Evolutionary conservation across 1,140 invertebrate genomes (phyloP), one percentile per base, ranked within the genome.

Genomic region (Lepidurus apus): DNA sequence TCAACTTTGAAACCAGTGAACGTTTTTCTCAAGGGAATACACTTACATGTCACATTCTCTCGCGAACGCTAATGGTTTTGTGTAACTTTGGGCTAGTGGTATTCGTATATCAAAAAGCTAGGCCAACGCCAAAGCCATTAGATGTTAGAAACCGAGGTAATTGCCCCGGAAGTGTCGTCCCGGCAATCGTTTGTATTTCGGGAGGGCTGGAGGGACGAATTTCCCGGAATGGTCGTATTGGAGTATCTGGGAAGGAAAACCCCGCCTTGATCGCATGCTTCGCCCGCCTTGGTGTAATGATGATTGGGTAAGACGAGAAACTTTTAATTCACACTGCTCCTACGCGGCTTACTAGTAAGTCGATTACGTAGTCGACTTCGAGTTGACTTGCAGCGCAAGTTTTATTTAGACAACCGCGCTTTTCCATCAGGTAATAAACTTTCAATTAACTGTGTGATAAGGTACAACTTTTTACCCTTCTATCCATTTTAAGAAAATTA

Each of bases 221-320:
- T 65, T 65, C 53, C 53, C 53, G 53, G 53, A 65, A 65, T 65
- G 53, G 13, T 21, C 53, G 53, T 65, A 65, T 65, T 65, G 53
- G 53, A 65, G 53, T 65, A 65, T 13, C 21, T n/a, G 53, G 53
- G 53, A 65, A n/a, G 53, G 53, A 65, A 65, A 21, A 65, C 53
- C 53, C 53, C 53, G 53, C 53, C 53, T 65, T 65, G 17, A 65
- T 65, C 53, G 53, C 21, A 21, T 21, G 53, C 9, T 65, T 65
- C 21, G 6, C 53, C 53, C 53, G 53, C 53, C 53, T 65, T 65
- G 53, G 53, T 65, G 53, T 65, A 65, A 65, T 65, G 21, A 65
- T 21, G 53, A 65, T 65, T 65, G 53, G 53, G 53, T 65, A 65
- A 65, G 53, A 65, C 9, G 53, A 65, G 17, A 13, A 9, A 65